A percentile compares a stretch with the other conserved stretches of the same genome.
phyloP scores from a whole-genome alignment of 2,113 vertebrate species.

The Plecturocebus donacophilus region DNA sequence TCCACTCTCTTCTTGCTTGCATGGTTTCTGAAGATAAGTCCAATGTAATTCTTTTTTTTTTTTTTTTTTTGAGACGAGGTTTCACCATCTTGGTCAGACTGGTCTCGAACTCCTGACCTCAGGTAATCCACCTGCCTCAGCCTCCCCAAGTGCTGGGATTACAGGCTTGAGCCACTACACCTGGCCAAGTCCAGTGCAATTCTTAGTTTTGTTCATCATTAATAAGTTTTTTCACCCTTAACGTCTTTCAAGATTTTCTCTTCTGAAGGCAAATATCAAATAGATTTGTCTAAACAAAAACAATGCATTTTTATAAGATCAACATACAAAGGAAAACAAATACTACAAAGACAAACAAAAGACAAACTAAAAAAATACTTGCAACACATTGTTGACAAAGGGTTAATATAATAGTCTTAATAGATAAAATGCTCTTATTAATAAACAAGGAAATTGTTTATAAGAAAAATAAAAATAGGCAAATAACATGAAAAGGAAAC shows the following conservation, averaged over 20 bases:
- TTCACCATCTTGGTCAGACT: too few relatives aligned
- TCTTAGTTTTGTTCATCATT: background rate
- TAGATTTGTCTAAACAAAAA: conserved; percentile 24
- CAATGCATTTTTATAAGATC: background rate
- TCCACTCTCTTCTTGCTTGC: background rate
- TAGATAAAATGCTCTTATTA: background rate
- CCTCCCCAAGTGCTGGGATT: too few relatives aligned
- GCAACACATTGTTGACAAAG: background rate
- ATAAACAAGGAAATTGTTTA: conserved; percentile 20
- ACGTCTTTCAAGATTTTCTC: conserved; percentile 4
- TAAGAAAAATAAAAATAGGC: background rate
- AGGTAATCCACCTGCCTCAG: too few relatives aligned
- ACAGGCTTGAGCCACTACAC: too few relatives aligned
- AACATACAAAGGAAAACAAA: conserved; percentile 31
- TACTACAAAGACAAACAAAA: background rate
- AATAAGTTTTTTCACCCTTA: background rate
- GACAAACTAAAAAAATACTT: conserved; percentile 16
- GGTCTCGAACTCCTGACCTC: too few relatives aligned
- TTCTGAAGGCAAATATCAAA: conserved; percentile 26
- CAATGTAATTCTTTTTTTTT: conserved; percentile 21
- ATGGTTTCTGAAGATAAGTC: conserved; percentile 9
- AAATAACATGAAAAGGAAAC: conserved; percentile 11
- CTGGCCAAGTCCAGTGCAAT: background rate
- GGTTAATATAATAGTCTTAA: background rate
- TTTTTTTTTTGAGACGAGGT: too few relatives aligned